Percentiles rank a stretch among this genome's conserved stretches.
Evolutionary conservation across 1,140 invertebrate genomes (phyloP).

Genomic region (Drosophila sp.): DNA sequence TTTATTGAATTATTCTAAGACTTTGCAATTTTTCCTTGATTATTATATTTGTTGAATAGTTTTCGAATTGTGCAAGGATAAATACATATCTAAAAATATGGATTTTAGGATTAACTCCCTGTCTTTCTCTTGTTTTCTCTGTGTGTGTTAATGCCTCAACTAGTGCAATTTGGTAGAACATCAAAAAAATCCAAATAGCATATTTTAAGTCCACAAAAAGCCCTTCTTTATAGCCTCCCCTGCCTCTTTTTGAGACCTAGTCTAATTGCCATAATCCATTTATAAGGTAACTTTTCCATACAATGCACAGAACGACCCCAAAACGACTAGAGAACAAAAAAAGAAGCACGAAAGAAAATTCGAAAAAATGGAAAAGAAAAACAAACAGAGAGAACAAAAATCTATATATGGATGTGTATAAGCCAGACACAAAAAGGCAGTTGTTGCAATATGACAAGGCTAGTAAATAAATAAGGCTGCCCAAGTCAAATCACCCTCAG

Average conservation of each 20-base stretch:
- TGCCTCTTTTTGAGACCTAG: constrained; percentile 16
- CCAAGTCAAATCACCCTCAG: constrained; percentile 21
- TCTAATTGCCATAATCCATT: constrained; percentile 80
- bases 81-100: no score
- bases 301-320: constrained; percentile 40
- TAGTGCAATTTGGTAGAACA: background rate
- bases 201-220: constrained; percentile 9
- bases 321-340: constrained; percentile 15
- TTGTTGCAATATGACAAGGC: constrained; percentile 72
- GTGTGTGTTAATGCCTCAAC: background rate
- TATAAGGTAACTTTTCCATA: constrained; percentile 56
- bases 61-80: no score
- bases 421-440: constrained; percentile 52
- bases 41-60: no score
- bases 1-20: no score
- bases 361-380: constrained; percentile 22
- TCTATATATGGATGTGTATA: constrained; percentile 34
- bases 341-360: constrained; percentile 13
- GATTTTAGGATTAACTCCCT: background rate
- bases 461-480: constrained; percentile 58
- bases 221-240: constrained; percentile 18
- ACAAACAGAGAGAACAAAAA: constrained; percentile 52
- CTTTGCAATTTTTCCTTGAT: no score
- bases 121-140: background rate
- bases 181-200: constrained; percentile 16